phyloP scores from a whole-genome alignment of 1,140 invertebrate genomes.

The Halotydeus destructor region DNA sequence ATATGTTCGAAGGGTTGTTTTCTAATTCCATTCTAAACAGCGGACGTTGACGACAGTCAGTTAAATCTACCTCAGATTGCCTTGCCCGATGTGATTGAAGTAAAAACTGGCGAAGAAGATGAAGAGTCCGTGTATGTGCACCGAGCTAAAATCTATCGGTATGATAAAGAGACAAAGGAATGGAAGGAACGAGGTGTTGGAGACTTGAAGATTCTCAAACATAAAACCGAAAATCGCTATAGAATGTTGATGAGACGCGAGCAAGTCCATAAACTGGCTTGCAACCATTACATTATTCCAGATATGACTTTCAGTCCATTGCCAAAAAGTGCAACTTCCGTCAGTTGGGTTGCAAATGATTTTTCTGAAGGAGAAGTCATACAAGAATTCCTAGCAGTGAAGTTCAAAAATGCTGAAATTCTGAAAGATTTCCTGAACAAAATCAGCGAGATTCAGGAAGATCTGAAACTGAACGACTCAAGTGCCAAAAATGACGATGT shows the following conservation, averaged over 20 bases:
- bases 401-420: slow-evolving; percentile 3
- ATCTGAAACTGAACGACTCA: too few species aligned
- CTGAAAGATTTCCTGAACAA: not conserved
- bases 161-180: slow-evolving; percentile 23
- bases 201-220: slow-evolving; percentile 27
- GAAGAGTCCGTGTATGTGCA: slow-evolving; percentile 31
- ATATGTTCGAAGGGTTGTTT: not conserved
- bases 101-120: slow-evolving; percentile 65
- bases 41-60: not conserved
- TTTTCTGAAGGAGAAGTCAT: slow-evolving; percentile 4
- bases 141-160: slow-evolving; percentile 48
- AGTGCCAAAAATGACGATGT: too few species aligned
- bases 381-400: not conserved
- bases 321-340: not conserved
- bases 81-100: slow-evolving; percentile 28
- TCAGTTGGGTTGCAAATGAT: slow-evolving; percentile 4
- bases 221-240: slow-evolving; percentile 17
- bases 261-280: not conserved
- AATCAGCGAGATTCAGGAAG: too few species aligned
- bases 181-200: slow-evolving; percentile 33
- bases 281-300: not conserved
- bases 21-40: not conserved
- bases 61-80: slow-evolving; percentile 2
- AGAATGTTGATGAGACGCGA: slow-evolving; percentile 1
- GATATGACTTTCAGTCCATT: not conserved